Evolutionary conservation across 2,797 vertebrate genomes (phyloP), one percentile per base, ranked within the genome.

Genomic region (Myotis vivesi): DNA sequence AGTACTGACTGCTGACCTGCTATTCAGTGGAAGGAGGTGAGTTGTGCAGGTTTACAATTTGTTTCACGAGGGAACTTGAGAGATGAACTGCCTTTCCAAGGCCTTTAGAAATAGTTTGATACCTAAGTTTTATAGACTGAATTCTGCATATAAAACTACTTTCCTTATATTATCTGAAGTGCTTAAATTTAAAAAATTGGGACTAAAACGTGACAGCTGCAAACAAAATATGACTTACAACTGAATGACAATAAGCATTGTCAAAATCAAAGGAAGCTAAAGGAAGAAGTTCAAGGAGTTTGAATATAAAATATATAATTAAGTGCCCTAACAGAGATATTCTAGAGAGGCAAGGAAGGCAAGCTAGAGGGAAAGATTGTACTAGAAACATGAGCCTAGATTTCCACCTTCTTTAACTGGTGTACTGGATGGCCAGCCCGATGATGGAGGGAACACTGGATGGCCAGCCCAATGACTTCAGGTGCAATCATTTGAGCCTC

Each of bases 61-160:
- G 49, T 68, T 81, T 94, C 20, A 82, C 25, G 66, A 71, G 55
- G 84, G 23, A 87, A 86, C 51, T 57, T 38, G 87, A 38, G 73
- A 73, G 75, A 44, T 36, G 17, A 53, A 1, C 41, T 81, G 72
- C 71, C 28, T 95, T 91, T 87, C n/a, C 28, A 92, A 81, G 13
- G 13, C 17, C 13, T 94, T 71, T 77, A n/a, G 75, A 38, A 64
- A 82, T 6, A 66, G 28, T 87, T 79, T 86, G 33, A 66, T 73
- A 22, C n/a, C 94, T 93, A 86, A 55, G 33, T 86, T 93, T 77
- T 85, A 79, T 33, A 82, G 33, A 30, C 25, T 68, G 49, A 72
- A 72, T 62, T 92, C 64, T 80, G 28, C 38, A 36, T 28, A 38
- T 75, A 57, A 94, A 87, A 90, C 11, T 69, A 90, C 28, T 59